Evolutionary conservation across 2,113 vertebrate genomes (phyloP).

Genomic region (Labrus mixtus): DNA sequence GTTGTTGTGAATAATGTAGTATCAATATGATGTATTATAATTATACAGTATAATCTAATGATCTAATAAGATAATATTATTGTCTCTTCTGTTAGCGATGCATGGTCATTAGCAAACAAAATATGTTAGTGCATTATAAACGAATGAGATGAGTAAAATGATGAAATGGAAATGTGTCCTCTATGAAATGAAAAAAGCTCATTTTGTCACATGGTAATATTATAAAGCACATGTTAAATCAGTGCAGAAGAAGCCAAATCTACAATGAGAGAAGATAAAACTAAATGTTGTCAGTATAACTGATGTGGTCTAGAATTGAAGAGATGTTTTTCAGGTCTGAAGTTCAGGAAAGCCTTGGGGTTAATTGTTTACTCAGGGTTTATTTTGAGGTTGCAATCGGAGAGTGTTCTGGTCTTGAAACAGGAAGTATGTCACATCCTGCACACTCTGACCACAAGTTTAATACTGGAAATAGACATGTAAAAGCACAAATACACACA

Average conservation of each 20-base stretch:
- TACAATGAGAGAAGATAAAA: constrained; percentile 4
- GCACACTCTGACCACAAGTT: constrained; percentile 69
- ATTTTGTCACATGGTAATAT: constrained; percentile 1
- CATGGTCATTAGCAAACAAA: constrained; percentile 52
- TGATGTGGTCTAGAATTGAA: constrained; percentile 35
- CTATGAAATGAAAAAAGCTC: constrained; percentile 20
- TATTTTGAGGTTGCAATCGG: constrained; percentile 75
- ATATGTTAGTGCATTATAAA: constrained; percentile 58
- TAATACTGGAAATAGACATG: constrained; percentile 39
- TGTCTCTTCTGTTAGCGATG: constrained; percentile 58
- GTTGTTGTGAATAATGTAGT: constrained; percentile 4
- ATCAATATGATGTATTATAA: constrained; percentile 23
- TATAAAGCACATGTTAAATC: constrained; percentile 44
- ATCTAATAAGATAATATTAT: constrained; percentile 18
- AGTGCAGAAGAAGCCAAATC: constrained; percentile 1
- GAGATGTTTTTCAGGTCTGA: constrained; percentile 43
- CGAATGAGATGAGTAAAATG: constrained; percentile 38
- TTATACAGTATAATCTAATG: constrained; percentile 7
- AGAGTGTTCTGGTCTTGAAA: constrained; percentile 53
- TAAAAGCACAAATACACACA: constrained; percentile 30
- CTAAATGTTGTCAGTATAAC: constrained; percentile 10
- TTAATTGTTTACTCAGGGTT: constrained; percentile 62
- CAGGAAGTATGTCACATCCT: constrained; percentile 78
- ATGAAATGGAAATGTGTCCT: constrained; percentile 28
- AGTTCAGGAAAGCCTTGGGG: constrained; percentile 38